phyloP scores from a whole-genome alignment of 2,113 vertebrate species.

The Oncorhynchus mykiss region DNA sequence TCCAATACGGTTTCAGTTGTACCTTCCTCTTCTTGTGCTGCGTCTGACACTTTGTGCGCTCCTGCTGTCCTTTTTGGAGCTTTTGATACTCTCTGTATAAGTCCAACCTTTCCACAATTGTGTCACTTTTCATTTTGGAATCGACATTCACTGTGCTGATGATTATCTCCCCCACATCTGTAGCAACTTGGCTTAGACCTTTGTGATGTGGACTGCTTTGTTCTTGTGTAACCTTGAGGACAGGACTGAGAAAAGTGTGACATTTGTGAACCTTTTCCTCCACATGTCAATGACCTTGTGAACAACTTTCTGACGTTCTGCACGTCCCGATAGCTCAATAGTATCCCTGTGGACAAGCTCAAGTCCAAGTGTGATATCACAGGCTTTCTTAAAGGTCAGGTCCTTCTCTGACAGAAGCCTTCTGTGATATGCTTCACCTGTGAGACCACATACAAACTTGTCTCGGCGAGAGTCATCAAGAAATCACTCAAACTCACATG shows the following conservation, averaged over 20 bases:
- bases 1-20: constrained; percentile 9
- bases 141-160: constrained; percentile 1
- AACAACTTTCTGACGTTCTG: constrained; percentile 6
- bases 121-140: constrained; percentile 13
- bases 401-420: no score
- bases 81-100: background rate
- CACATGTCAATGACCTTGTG: background rate
- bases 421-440: no score
- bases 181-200: background rate
- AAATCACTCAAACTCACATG: no score
- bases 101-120: constrained; percentile 18
- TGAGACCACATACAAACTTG: no score
- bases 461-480: no score
- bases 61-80: background rate
- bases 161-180: constrained; percentile 5
- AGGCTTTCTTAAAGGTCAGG: background rate
- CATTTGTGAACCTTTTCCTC: no score
- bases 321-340: background rate
- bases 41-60: background rate
- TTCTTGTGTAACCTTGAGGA: no score
- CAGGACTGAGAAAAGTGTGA: no score
- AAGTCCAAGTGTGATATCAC: background rate
- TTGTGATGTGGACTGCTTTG: background rate
- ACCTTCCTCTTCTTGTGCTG: background rate
- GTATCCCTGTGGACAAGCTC: constrained; percentile 6